These are phyloP conservation scores for Gambusia holbrooki DNA, from an alignment of 2,113 vertebrate genomes.

Conservation along the genomic window DNA sequence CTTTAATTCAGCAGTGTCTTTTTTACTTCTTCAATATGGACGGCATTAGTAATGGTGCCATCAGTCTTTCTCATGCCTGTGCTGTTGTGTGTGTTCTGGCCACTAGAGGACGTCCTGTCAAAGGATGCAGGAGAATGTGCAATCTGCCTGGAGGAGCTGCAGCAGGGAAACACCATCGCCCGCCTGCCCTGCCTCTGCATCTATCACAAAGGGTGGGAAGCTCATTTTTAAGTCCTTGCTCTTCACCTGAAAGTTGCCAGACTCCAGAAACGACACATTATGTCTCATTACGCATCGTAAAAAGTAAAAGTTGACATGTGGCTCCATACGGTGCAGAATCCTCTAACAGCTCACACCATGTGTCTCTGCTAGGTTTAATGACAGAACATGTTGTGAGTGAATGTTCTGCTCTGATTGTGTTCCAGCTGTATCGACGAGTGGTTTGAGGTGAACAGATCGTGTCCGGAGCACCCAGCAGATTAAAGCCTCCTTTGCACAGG, in stretches of 20 bases:
- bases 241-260: too few species aligned
- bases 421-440: conserved; percentile 94
- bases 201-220: conserved; percentile 91
- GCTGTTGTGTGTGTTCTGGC: conserved; percentile 21
- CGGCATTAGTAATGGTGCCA: too few species aligned
- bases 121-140: conserved; percentile 97
- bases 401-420: neutral
- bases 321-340: too few species aligned
- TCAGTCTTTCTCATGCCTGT: neutral
- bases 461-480: conserved; percentile 95
- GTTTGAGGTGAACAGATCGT: conserved; percentile 98
- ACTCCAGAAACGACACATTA: too few species aligned
- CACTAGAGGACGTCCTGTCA: conserved; percentile 91
- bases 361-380: neutral
- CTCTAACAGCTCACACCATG: too few species aligned
- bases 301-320: too few species aligned
- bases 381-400: neutral
- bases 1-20: too few species aligned
- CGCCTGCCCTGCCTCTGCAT: conserved; percentile 96
- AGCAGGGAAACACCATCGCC: conserved; percentile 95
- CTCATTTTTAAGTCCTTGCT: too few species aligned
- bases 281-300: too few species aligned
- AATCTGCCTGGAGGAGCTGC: conserved; percentile 94
- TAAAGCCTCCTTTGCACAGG: conserved; percentile 81
- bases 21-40: too few species aligned